A percentile compares a stretch with the other conserved stretches of the same genome.
These are phyloP conservation scores for Cryptus armator DNA, from an alignment of 2,888 invertebrate genomes.

Conservation along the genomic window DNA sequence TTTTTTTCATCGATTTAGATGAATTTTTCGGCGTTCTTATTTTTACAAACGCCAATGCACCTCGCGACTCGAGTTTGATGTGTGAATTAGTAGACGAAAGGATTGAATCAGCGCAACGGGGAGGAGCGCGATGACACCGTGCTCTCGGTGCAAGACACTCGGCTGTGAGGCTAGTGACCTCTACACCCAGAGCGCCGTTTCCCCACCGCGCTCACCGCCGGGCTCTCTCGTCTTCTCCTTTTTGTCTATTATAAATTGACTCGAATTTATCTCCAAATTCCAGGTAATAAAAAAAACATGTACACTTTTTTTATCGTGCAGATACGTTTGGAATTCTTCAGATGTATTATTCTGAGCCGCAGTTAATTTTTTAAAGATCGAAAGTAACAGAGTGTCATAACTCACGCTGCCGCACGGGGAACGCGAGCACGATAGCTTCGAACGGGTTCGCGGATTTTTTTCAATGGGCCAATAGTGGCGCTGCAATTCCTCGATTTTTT, in stretches of 20 bases:
- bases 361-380: neutral
- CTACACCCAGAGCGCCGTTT: constrained; percentile 70
- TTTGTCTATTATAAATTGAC: neutral
- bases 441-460: constrained; percentile 79
- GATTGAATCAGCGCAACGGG: constrained; percentile 30
- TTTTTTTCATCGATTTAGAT: neutral
- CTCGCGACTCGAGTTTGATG: neutral
- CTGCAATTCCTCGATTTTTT: neutral
- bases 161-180: constrained; percentile 82
- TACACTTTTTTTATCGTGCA: neutral
- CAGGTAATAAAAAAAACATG: neutral
- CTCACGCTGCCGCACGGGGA: neutral
- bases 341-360: neutral
- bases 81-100: neutral
- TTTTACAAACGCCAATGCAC: neutral
- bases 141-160: constrained; percentile 73
- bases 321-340: neutral
- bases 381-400: neutral
- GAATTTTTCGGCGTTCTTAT: neutral
- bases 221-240: constrained; percentile 10
- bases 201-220: constrained; percentile 45
- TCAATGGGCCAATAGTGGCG: constrained; percentile 75
- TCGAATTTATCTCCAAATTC: neutral
- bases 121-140: constrained; percentile 60
- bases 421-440: constrained; percentile 1